These are phyloP conservation scores for Recurvirostra avosetta DNA, from an alignment of 2,113 vertebrate genomes.

Conservation along the genomic window DNA sequence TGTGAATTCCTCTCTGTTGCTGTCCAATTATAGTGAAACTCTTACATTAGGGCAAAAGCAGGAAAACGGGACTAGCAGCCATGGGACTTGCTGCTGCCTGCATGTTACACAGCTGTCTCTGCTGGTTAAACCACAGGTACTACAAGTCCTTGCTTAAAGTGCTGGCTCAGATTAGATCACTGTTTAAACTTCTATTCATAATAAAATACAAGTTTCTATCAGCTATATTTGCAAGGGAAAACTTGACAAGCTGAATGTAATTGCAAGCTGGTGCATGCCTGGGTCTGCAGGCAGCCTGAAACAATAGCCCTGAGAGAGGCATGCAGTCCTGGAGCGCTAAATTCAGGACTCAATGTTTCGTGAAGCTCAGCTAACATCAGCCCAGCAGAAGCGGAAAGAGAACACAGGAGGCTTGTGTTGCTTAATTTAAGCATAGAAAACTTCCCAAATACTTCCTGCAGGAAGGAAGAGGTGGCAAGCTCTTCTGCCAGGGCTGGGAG, in stretches of 20 bases:
- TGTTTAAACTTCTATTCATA: neutral
- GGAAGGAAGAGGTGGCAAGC: neutral
- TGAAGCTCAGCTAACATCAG: neutral
- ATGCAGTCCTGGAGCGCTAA: neutral
- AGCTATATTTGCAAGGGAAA: neutral
- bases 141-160: neutral
- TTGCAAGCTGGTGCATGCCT: neutral
- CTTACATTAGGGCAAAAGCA: neutral
- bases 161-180: neutral
- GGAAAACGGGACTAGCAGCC: neutral
- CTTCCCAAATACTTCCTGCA: neutral
- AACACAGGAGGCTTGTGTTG: neutral
- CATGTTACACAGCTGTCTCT: neutral
- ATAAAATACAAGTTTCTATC: neutral
- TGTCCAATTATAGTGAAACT: neutral
- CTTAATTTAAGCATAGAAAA: neutral
- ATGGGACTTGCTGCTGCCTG: neutral
- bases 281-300: neutral
- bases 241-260: neutral
- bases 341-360: neutral
- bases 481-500: neutral
- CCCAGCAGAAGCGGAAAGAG: neutral
- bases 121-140: neutral
- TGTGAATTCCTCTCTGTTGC: neutral
- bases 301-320: neutral